phyloP scores from a whole-genome alignment of 2,797 vertebrate genomes.

The Delichon dasypus region DNA sequence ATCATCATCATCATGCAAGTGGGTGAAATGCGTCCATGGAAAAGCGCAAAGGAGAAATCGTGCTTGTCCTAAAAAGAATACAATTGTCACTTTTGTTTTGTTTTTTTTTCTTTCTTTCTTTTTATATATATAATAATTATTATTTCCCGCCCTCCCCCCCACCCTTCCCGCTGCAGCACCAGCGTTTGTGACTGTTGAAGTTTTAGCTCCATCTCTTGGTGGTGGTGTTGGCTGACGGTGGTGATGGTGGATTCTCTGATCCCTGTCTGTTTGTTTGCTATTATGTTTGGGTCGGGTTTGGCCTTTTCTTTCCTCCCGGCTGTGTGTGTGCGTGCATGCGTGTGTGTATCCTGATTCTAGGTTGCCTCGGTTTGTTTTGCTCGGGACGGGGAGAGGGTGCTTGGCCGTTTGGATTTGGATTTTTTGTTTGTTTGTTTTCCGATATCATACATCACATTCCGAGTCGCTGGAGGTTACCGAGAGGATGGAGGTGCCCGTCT shows the following conservation, averaged over 20 bases:
- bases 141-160: constrained; percentile 47
- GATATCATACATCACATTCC: constrained; percentile 99
- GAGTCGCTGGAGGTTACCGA: constrained; percentile 99
- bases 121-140: constrained; percentile 75
- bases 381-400: constrained; percentile 19
- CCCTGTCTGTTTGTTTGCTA: constrained; percentile 65
- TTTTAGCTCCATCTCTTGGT: constrained; percentile 83
- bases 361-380: constrained; percentile 49
- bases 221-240: constrained; percentile 65
- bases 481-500: constrained; percentile 97
- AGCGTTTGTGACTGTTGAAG: constrained; percentile 77
- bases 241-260: constrained; percentile 58
- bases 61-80: constrained; percentile 88
- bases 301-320: constrained; percentile 44
- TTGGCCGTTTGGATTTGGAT: constrained; percentile 17
- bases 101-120: constrained; percentile 37
- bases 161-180: constrained; percentile 76
- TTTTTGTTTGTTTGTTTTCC: constrained; percentile 78
- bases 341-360: constrained; percentile 68
- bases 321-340: constrained; percentile 51
- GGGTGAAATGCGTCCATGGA: constrained; percentile 90
- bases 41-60: constrained; percentile 92
- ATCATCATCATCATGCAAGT: constrained; percentile 90
- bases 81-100: constrained; percentile 74
- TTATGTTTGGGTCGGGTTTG: constrained; percentile 64